A percentile compares a stretch with the other conserved stretches of the same genome.
Conservation (phyloP, 2,888 invertebrate genomes). For the Hirtodrosophila histrioides region DNA sequence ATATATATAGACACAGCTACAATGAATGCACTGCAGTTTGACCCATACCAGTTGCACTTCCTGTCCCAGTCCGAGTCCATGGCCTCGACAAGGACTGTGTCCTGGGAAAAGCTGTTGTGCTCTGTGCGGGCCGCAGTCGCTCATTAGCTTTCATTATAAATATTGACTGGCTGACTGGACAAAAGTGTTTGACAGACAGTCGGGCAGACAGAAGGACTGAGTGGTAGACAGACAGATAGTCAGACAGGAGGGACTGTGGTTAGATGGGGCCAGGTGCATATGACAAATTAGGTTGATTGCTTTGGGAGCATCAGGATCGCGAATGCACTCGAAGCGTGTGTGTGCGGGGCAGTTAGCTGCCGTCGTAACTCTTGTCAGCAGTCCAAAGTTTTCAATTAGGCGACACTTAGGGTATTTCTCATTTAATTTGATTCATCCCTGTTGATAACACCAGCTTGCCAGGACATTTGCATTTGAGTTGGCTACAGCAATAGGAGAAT, state of each 20-base stretch:
- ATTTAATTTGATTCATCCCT: constrained; percentile 74
- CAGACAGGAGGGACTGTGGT: constrained; percentile 3
- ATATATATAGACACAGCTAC: constrained; percentile 1
- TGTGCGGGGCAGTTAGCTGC: neutral
- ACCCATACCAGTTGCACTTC: constrained; percentile 12
- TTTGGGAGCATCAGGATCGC: constrained; percentile 53
- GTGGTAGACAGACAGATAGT: constrained; percentile 20
- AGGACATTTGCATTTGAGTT: constrained; percentile 50
- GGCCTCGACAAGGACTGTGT: constrained; percentile 13
- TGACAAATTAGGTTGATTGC: constrained; percentile 80
- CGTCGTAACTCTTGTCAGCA: constrained; percentile 24
- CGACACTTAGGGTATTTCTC: constrained; percentile 51
- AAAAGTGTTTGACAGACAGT: constrained; percentile 58
- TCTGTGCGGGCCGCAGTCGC: constrained; percentile 41
- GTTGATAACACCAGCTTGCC: constrained; percentile 62
- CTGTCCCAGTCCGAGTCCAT: constrained; percentile 8
- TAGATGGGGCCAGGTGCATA: constrained; percentile 54
- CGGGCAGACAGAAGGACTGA: constrained; percentile 22
- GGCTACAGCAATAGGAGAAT: constrained; percentile 1
- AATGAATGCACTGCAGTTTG: constrained; percentile 27
- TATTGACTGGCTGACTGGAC: constrained; percentile 70
- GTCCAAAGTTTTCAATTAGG: constrained; percentile 64
- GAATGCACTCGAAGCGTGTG: constrained; percentile 23
- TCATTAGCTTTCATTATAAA: constrained; percentile 80
- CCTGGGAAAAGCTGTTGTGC: constrained; percentile 20